Evolutionary conservation across 1,140 invertebrate species (phyloP).

Genomic region (Magallana gigas): DNA sequence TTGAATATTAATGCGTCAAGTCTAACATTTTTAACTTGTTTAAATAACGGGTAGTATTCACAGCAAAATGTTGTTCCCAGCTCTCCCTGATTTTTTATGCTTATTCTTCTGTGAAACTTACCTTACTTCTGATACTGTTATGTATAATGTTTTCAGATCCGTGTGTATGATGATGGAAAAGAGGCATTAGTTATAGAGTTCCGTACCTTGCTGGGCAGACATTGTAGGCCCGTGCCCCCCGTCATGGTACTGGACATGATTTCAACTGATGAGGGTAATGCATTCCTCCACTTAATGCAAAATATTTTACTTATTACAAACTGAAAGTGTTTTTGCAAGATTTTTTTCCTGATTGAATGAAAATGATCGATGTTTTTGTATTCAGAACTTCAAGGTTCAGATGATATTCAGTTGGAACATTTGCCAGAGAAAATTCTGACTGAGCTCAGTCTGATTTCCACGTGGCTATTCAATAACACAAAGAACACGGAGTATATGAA

Average conservation of each 20-base stretch:
- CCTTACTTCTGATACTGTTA: not conserved
- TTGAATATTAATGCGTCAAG: too few species aligned
- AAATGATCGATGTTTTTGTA: not conserved
- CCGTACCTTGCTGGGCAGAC: slow-evolving; percentile 89
- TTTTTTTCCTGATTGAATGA: too few species aligned
- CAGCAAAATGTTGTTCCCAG: too few species aligned
- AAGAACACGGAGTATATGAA: slow-evolving; percentile 87
- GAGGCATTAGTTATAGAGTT: slow-evolving; percentile 91
- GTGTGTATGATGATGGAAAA: slow-evolving; percentile 87
- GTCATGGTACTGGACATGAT: slow-evolving; percentile 92
- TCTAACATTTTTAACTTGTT: too few species aligned
- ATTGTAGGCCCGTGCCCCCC: slow-evolving; percentile 92
- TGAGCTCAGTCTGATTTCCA: slow-evolving; percentile 88
- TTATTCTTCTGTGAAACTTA: not conserved
- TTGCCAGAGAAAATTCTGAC: slow-evolving; percentile 84
- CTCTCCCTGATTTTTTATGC: not conserved
- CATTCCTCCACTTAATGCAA: too few species aligned
- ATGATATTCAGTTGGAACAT: slow-evolving; percentile 74
- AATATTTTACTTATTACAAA: too few species aligned
- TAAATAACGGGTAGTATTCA: too few species aligned
- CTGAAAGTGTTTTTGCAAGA: too few species aligned
- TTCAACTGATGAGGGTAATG: slow-evolving; percentile 88
- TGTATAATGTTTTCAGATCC: slow-evolving; percentile 80
- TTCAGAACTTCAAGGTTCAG: slow-evolving; percentile 67
- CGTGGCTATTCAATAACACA: slow-evolving; percentile 90